phyloP scores from a whole-genome alignment of 2,888 invertebrate species.

The Linnaemya tessellans region DNA sequence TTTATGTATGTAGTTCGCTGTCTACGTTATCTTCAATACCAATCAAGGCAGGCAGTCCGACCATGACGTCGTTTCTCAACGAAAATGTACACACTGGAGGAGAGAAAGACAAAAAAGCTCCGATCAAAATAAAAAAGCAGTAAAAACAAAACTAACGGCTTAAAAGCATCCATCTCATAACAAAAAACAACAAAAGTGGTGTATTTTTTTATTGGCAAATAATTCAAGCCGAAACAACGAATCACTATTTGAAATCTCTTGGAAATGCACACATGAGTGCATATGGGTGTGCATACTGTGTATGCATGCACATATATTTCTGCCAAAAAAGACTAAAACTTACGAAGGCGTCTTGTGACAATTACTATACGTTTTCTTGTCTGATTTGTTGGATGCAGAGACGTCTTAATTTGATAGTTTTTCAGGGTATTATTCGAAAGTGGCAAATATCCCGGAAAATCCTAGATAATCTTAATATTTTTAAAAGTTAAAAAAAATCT shows the following conservation, averaged over 20 bases:
- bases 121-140: conserved; percentile 19
- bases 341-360: neutral
- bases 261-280: neutral
- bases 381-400: no score
- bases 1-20: conserved; percentile 47
- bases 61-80: conserved; percentile 7
- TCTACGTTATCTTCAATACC: conserved; percentile 17
- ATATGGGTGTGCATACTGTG: neutral
- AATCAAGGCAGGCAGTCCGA: conserved; percentile 1
- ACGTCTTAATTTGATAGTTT: no score
- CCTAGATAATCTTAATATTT: no score
- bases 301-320: neutral
- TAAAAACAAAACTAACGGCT: conserved; percentile 72
- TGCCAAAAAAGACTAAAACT: neutral
- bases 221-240: neutral
- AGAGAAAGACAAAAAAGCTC: conserved; percentile 54
- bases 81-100: conserved; percentile 11
- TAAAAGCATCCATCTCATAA: conserved; percentile 73
- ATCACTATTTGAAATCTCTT: neutral
- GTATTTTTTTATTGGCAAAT: neutral
- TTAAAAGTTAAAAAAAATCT: no score
- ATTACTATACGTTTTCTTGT: neutral
- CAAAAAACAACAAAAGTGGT: neutral
- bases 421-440: no score
- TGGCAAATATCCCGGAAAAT: no score